Evolutionary conservation across 2,888 invertebrate genomes (phyloP), one percentile per base, ranked within the genome.

Genomic region (Phasia obesa): DNA sequence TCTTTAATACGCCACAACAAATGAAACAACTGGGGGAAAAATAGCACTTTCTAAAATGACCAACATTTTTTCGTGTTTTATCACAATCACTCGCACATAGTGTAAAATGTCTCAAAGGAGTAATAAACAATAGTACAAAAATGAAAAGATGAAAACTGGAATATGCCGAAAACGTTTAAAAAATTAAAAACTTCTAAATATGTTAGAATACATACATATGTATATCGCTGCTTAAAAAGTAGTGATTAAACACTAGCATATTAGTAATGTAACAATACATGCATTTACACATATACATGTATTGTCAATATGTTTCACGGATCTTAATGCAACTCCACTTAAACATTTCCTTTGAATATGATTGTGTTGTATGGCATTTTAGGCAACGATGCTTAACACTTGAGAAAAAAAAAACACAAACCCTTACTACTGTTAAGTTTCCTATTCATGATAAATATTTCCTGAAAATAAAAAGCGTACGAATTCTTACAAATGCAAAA

Each of bases 81-180:
- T 6, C 7, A 35, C 49, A 65, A 21, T 49, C 19, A 47, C 35
- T 57, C 11, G 17, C n/a, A 57, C 17, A 17, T n/a, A 67, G 13
- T 51, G 57, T n/a, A 51, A 47, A 62, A 38, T 47, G 64, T 84
- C 84, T 77, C 84, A 59, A n/a, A 35, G 84, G 84, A 51, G 51
- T 65, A 73, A 84, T 84, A 84, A 84, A 84, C 74, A 81, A 84
- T 62, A 53, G 71, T 25, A 49, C 59, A 44, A 70, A 51, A 78
- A 78, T 44, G 25, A 70, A 76, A 77, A 77, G 64, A 60, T 42
- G 57, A 25, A 62, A 67, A 75, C n/a, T n/a, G n/a, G n/a, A n/a
- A n/a, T n/a, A 55, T n/a, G 21, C 49, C 59, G 13, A 71, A 65
- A 65, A 65, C 1, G 3, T 19, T 5, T 13, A 49, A 23, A 49